Evolutionary conservation across 2,113 vertebrate genomes (phyloP).

Genomic region (Spheniscus mendiculus): DNA sequence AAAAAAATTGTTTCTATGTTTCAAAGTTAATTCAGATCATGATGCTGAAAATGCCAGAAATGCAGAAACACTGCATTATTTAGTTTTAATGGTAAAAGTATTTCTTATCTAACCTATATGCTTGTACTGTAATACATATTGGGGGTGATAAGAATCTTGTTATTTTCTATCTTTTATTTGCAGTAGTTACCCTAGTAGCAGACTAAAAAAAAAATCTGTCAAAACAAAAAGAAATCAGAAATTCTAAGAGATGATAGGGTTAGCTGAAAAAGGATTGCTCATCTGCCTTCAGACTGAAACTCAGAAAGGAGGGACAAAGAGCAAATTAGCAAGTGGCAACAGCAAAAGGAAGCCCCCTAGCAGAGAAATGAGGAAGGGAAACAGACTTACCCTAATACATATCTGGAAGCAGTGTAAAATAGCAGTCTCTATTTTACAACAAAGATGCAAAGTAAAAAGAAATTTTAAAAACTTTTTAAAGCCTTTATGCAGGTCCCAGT

Average conservation of each 20-base stretch:
- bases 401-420: neutral
- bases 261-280: neutral
- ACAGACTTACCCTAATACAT: neutral
- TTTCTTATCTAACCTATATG: neutral
- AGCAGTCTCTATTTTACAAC: neutral
- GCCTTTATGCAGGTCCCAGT: neutral
- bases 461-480: neutral
- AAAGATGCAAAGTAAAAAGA: neutral
- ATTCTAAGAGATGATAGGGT: neutral
- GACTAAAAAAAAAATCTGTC: neutral
- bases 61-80: neutral
- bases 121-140: neutral
- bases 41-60: neutral
- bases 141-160: neutral
- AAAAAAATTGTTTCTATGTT: neutral
- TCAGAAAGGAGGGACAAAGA: neutral
- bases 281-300: neutral
- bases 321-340: neutral
- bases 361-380: neutral
- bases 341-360: neutral
- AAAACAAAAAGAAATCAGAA: neutral
- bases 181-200: neutral
- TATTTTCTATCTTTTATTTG: neutral
- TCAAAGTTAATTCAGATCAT: neutral
- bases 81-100: neutral